Evolutionary conservation across 2,888 invertebrate species (phyloP).

Genomic region (Doris montereyensis): DNA sequence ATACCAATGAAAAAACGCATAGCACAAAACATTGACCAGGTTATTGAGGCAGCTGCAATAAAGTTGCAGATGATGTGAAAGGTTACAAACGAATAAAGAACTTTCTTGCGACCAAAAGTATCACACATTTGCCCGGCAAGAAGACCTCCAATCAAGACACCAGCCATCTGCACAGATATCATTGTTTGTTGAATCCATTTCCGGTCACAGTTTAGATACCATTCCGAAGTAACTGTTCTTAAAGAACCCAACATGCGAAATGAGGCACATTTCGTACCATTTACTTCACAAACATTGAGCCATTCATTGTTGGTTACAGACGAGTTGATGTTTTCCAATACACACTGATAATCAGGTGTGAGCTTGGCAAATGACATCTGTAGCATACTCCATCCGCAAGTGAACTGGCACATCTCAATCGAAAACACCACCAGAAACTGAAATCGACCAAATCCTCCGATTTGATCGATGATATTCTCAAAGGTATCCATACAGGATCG

Average conservation of each 20-base stretch:
- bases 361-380: slow-evolving; percentile 8
- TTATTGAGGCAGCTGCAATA: slow-evolving; percentile 48
- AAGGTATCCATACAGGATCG: no score
- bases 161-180: slow-evolving; percentile 43
- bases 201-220: slow-evolving; percentile 42
- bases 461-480: no score
- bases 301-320: neutral
- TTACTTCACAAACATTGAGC: neutral
- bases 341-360: neutral
- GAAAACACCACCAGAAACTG: neutral
- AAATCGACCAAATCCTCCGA: neutral
- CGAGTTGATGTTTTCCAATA: neutral
- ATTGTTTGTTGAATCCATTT: slow-evolving; percentile 33
- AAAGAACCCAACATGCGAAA: neutral
- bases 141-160: slow-evolving; percentile 39
- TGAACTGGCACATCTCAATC: neutral
- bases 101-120: slow-evolving; percentile 54
- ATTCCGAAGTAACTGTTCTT: slow-evolving; percentile 20
- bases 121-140: slow-evolving; percentile 53
- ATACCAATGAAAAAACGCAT: slow-evolving; percentile 38
- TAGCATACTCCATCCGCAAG: slow-evolving; percentile 7
- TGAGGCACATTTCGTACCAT: neutral
- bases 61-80: slow-evolving; percentile 47
- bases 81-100: slow-evolving; percentile 45
- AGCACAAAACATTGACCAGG: slow-evolving; percentile 57